Conservation (phyloP, 2,888 invertebrate genomes). For the Junonia oenone region DNA sequence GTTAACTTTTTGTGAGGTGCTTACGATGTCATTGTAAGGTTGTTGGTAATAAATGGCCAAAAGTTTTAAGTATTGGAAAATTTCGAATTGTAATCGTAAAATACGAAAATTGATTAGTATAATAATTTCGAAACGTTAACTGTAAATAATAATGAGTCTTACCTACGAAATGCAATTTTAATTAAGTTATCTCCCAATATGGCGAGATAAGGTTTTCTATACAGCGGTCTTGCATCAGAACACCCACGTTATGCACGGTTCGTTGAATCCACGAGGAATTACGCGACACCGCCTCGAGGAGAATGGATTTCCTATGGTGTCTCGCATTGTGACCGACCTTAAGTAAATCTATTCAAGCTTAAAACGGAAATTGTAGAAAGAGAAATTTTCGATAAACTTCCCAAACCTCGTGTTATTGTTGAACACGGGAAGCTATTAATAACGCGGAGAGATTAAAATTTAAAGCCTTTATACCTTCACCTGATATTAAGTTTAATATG, state of each 20-base stretch:
- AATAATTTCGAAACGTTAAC: background rate
- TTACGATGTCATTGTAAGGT: too few species aligned
- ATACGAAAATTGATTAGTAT: background rate
- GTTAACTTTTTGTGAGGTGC: slow-evolving; percentile 13
- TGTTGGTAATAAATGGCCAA: too few species aligned
- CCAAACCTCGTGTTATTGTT: slow-evolving; percentile 4
- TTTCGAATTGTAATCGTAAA: background rate
- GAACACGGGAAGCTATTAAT: background rate
- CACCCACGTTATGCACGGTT: slow-evolving; percentile 25
- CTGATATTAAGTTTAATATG: background rate
- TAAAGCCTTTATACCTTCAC: background rate
- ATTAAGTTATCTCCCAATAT: slow-evolving; percentile 18
- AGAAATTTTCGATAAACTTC: slow-evolving; percentile 8
- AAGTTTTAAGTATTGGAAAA: too few species aligned
- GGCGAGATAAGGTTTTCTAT: slow-evolving; percentile 18
- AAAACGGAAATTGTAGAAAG: slow-evolving; percentile 21
- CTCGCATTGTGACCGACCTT: slow-evolving; percentile 23
- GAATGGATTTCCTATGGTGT: slow-evolving; percentile 28
- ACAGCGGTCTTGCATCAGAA: slow-evolving; percentile 26
- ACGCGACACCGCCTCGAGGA: slow-evolving; percentile 29
- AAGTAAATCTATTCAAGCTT: slow-evolving; percentile 20
- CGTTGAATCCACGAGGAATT: slow-evolving; percentile 25
- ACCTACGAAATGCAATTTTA: slow-evolving; percentile 6
- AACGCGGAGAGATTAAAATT: background rate
- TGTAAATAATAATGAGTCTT: background rate